phyloP scores from a whole-genome alignment of 2,113 vertebrate species.

The Menidia beryllina region DNA sequence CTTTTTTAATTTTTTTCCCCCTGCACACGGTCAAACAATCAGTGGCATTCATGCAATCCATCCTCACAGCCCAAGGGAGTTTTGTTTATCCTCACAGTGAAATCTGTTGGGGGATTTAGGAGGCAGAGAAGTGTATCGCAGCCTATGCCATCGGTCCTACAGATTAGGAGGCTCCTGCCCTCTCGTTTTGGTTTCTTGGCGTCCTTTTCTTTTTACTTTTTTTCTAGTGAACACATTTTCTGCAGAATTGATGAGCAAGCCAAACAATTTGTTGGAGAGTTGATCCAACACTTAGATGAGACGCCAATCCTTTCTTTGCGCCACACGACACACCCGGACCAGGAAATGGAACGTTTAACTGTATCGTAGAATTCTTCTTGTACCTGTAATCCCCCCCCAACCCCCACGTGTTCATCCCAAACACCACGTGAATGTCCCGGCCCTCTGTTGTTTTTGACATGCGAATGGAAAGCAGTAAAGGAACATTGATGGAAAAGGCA shows the following conservation, averaged over 20 bases:
- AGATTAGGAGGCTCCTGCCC: constrained; percentile 41
- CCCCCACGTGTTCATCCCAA: not conserved
- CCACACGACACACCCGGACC: not conserved
- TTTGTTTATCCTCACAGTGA: constrained; percentile 59
- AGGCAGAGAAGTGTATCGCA: constrained; percentile 33
- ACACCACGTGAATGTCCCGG: not conserved
- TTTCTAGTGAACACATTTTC: not conserved
- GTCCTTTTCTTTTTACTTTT: not conserved
- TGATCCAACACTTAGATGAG: not conserved
- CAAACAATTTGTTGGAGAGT: not conserved
- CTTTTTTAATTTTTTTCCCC: too few relatives aligned
- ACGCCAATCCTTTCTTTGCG: not conserved
- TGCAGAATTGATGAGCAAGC: not conserved
- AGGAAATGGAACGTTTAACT: not conserved
- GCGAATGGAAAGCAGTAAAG: constrained; percentile 15
- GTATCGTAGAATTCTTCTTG: not conserved
- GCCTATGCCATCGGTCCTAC: constrained; percentile 24
- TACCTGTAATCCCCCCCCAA: not conserved
- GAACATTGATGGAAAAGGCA: constrained; percentile 1
- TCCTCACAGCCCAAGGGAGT: constrained; percentile 44
- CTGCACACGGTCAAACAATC: constrained; percentile 55
- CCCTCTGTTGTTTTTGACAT: not conserved
- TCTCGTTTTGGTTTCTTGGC: too few relatives aligned
- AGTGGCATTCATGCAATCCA: constrained; percentile 50
- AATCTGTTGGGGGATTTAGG: constrained; percentile 44